Conservation (phyloP, 2,888 invertebrate genomes). For the Orthosia gothica region DNA sequence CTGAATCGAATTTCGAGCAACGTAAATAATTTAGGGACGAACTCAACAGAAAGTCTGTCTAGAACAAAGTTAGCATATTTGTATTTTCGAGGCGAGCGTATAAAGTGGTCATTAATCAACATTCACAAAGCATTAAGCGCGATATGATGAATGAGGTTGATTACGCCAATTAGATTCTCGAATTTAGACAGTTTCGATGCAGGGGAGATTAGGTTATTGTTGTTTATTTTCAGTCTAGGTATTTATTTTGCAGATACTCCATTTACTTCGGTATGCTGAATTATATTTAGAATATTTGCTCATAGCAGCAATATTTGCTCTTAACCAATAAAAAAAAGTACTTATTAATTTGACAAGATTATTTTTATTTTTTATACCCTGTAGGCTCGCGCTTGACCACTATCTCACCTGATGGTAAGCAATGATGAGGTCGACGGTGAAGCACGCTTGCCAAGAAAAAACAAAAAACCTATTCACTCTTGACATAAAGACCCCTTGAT, state of each 20-base stretch:
- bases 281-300: no score
- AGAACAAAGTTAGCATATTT: slow-evolving; percentile 58
- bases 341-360: no score
- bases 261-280: background rate
- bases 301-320: no score
- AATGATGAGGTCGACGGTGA: no score
- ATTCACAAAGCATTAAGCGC: slow-evolving; percentile 65
- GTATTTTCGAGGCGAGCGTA: slow-evolving; percentile 56
- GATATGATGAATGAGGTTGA: slow-evolving; percentile 66
- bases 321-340: no score
- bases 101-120: slow-evolving; percentile 67
- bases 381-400: no score
- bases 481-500: no score
- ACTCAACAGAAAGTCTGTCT: slow-evolving; percentile 46
- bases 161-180: slow-evolving; percentile 63
- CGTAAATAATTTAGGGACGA: slow-evolving; percentile 32
- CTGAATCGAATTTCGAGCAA: slow-evolving; percentile 24
- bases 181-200: slow-evolving; percentile 55
- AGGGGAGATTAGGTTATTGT: slow-evolving; percentile 44
- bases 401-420: no score
- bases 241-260: slow-evolving; percentile 1
- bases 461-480: no score
- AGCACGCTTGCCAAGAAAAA: no score
- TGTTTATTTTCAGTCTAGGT: slow-evolving; percentile 29
- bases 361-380: no score